A percentile compares a stretch with the other conserved stretches of the same genome.
These are phyloP conservation scores for Hypselothyrea guttata DNA, from an alignment of 2,888 invertebrate genomes.

Conservation along the genomic window DNA sequence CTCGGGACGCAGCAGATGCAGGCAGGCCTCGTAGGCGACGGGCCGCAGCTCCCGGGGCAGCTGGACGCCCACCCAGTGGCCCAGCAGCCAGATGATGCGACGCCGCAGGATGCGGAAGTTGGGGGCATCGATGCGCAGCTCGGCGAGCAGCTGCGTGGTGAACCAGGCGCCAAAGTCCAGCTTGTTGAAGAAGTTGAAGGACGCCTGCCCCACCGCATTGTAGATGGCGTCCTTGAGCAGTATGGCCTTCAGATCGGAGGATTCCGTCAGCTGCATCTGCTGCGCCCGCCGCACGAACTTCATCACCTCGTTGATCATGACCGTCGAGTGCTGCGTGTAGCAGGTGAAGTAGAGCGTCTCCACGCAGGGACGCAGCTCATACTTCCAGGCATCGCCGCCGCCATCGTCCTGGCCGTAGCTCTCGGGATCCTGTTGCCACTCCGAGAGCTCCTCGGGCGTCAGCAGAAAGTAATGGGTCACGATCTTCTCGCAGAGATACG, in stretches of 20 bases:
- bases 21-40: conserved; percentile 89
- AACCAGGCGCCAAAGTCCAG: conserved; percentile 97
- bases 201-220: conserved; percentile 93
- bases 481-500: conserved; percentile 91
- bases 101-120: conserved; percentile 93
- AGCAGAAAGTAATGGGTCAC: conserved; percentile 94
- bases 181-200: conserved; percentile 95
- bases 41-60: conserved; percentile 90
- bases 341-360: conserved; percentile 93
- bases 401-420: conserved; percentile 92
- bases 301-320: conserved; percentile 89
- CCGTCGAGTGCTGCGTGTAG: conserved; percentile 89
- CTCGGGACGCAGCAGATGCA: conserved; percentile 87
- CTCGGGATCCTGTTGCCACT: conserved; percentile 96
- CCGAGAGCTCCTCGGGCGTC: conserved; percentile 90
- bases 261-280: conserved; percentile 86
- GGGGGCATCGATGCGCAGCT: conserved; percentile 90
- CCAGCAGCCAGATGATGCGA: conserved; percentile 91
- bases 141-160: conserved; percentile 89
- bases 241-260: conserved; percentile 90
- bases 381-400: conserved; percentile 96
- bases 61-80: conserved; percentile 90
- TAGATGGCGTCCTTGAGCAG: conserved; percentile 96
- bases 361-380: conserved; percentile 94
- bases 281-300: conserved; percentile 88